Percentiles rank a stretch among this genome's conserved stretches.
These are phyloP conservation scores for Bucco capensis DNA, from an alignment of 2,113 vertebrate species.

Conservation along the genomic window DNA sequence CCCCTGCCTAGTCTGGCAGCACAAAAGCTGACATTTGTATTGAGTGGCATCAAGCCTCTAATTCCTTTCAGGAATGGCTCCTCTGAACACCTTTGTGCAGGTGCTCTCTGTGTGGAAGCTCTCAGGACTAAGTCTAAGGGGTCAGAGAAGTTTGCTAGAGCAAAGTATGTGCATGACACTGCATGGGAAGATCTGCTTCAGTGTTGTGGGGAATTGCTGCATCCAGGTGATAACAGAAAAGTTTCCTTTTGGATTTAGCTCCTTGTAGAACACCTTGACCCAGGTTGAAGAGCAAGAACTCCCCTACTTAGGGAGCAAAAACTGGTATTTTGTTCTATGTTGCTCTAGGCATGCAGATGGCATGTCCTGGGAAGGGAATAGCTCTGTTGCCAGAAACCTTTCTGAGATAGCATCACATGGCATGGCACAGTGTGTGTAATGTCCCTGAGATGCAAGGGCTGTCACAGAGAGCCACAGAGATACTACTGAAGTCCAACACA, in stretches of 20 bases:
- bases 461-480: background rate
- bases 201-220: background rate
- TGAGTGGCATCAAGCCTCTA: background rate
- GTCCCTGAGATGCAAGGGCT: background rate
- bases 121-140: background rate
- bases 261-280: background rate
- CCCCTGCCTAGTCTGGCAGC: background rate
- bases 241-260: background rate
- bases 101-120: background rate
- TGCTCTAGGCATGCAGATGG: background rate
- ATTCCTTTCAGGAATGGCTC: background rate
- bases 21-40: background rate
- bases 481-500: background rate
- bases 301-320: background rate
- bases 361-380: background rate
- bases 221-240: background rate
- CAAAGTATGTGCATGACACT: background rate
- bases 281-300: background rate
- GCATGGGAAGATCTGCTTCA: background rate
- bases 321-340: background rate
- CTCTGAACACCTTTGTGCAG: background rate
- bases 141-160: background rate
- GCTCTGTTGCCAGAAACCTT: background rate
- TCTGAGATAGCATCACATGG: background rate
- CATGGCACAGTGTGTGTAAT: background rate